Evolutionary conservation across 2,888 invertebrate genomes (phyloP), one percentile per base, ranked within the genome.

Genomic region (Enchytraeus crypticus): DNA sequence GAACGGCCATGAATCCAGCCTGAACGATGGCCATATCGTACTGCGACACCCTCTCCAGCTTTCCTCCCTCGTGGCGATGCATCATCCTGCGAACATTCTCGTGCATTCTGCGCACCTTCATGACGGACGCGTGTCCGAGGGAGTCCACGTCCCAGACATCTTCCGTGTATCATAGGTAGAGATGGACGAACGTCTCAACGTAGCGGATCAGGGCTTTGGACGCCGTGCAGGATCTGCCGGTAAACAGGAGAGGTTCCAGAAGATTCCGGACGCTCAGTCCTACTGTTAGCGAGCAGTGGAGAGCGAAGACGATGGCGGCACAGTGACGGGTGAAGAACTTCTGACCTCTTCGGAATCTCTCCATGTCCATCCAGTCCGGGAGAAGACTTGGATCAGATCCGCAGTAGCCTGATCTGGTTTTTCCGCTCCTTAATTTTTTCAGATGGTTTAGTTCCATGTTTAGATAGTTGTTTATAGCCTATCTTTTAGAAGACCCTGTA

Each of bases 11-110:
- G 74, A 92, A 92, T 2, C 90, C 91, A 74, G 89, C 89, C 78
- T 89, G 90, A 0, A 92, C 90, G 11, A 92, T 76, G 0, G 87
- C 87, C 84, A 93, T 85, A 74, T 92, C 91, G 66, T 87, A 84
- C 76, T 92, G 92, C 0, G 87, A 85, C 38, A 91, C 85, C 43
- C 82, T 80, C 0, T 3, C 2, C 45, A 26, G 27, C n/a, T n/a
- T n/a, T 0, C 79, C 79, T 14, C 30, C 30, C 3, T 69, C 60
- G 30, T 60, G 57, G 0, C 57, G 43, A 2, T 60, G 59, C 67
- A 81, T 69, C 14, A 80, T 74, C 8, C 73, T 73, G 33, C 83
- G 80, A 64, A 81, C 78, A 26, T 82, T 80, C 46, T 85, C 85
- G 64, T 84, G 84, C 70, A 81, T 73, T 18, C 66, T 70, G 21